These are phyloP conservation scores for Steinernema feltiae DNA, from an alignment of 1,140 invertebrate species.

Conservation along the genomic window DNA sequence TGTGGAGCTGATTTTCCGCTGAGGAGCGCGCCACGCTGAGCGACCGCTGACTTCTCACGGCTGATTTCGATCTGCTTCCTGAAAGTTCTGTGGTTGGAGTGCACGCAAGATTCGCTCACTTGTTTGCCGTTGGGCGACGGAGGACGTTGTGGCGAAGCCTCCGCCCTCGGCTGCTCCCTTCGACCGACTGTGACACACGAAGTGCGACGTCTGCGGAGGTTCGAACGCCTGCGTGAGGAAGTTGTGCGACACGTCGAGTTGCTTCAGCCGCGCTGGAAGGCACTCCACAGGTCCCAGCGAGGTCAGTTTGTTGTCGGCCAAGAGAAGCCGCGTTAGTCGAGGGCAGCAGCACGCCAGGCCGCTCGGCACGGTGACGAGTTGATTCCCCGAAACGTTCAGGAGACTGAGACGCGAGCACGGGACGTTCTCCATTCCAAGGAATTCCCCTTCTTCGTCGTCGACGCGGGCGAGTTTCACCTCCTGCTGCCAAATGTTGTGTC, in stretches of 20 bases:
- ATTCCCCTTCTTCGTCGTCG: conserved; percentile 46
- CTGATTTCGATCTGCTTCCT: conserved; percentile 55
- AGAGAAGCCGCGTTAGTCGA: conserved; percentile 75
- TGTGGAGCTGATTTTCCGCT: not conserved
- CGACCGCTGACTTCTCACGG: conserved; percentile 50
- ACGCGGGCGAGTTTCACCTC: conserved; percentile 53
- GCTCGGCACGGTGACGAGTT: conserved; percentile 76
- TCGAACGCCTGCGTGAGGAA: conserved; percentile 76
- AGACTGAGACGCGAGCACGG: conserved; percentile 61
- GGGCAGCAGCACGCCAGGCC: conserved; percentile 81
- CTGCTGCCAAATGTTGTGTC: conserved; percentile 53
- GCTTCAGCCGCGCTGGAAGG: conserved; percentile 78
- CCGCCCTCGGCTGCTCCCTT: conserved; percentile 13
- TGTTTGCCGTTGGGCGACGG: conserved; percentile 2
- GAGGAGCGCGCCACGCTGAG: conserved; percentile 43
- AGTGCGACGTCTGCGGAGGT: conserved; percentile 9
- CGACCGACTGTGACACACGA: conserved; percentile 17
- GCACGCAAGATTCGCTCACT: not conserved
- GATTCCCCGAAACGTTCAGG: conserved; percentile 82
- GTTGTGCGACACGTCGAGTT: conserved; percentile 87
- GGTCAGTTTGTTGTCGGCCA: conserved; percentile 74
- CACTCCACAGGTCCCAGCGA: conserved; percentile 78
- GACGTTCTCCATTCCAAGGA: conserved; percentile 59
- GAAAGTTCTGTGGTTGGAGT: not conserved
- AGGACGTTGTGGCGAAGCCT: conserved; percentile 4